A percentile compares a stretch with the other conserved stretches of the same genome.
Evolutionary conservation across 1,140 invertebrate species (phyloP).

Genomic region (Drosophila albomicans): DNA sequence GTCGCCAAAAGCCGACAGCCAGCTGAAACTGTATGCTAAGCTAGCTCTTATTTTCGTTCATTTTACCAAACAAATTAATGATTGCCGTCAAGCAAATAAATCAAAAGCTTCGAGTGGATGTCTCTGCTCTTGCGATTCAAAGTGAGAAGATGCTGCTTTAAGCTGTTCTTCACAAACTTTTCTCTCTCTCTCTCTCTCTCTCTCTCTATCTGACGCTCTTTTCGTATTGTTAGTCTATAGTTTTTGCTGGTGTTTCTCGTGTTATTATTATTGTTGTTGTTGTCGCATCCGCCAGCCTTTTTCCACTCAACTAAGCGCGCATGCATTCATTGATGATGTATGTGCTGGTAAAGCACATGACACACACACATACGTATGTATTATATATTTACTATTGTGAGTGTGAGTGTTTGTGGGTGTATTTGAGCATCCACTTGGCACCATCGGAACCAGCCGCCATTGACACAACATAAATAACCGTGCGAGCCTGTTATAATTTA

Average conservation of each 20-base stretch:
- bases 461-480: conserved; percentile 80
- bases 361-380: background rate
- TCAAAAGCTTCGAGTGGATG: conserved; percentile 63
- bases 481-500: conserved; percentile 81
- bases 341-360: conserved; percentile 24
- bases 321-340: conserved; percentile 75
- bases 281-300: conserved; percentile 48
- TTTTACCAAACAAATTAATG: conserved; percentile 70
- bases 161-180: conserved; percentile 5
- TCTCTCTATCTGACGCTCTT: background rate
- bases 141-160: conserved; percentile 39
- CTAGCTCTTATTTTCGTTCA: conserved; percentile 19
- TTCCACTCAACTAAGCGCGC: conserved; percentile 77
- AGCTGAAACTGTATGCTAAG: conserved; percentile 71
- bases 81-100: conserved; percentile 76
- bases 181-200: background rate
- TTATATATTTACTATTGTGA: conserved; percentile 14
- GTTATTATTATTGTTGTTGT: conserved; percentile 11
- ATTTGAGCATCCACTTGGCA: conserved; percentile 41
- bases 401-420: conserved; percentile 7
- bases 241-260: conserved; percentile 27
- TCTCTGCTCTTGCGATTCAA: conserved; percentile 11
- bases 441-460: conserved; percentile 51
- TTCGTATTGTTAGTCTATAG: conserved; percentile 41
- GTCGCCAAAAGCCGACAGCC: conserved; percentile 73